Base-by-base conservation (phyloP, 2,888 invertebrate species). In the Dasysyrphus tricinctus region DNA sequence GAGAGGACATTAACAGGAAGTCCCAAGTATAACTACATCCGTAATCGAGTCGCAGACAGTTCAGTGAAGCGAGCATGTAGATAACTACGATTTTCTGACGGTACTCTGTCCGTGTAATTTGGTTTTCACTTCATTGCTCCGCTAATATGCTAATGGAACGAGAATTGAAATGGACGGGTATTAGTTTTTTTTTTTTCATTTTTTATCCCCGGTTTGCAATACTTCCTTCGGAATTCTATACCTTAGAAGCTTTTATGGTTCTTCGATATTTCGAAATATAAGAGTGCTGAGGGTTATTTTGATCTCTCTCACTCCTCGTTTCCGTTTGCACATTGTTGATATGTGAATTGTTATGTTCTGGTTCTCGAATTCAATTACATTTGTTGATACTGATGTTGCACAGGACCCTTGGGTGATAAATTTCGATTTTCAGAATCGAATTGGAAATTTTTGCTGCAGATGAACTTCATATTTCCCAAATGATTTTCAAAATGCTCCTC, bases 101-200 rank as follows among this genome's bases (percentile, higher is more conserved):
- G 72, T 77, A 73, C 37, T 24, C 24, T 57, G 72, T 77, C 73
- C 59, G 49, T 82, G 73, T 73, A 84, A 80, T 73, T 80, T 73
- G 76, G 76, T 84, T 80, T 84, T 11, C 80, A 76, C 59, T 76
- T 76, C 84, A 84, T 69, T 80, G 73, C 84, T 49, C 72, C 67
- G 49, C 42, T 79, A 70, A 83, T 79, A 83, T 85, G 76, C 72
- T 80, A 80, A 85, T 85, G 76, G 77, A 77, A 77, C 59, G 51
- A n/a, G 72, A 72, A 78, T 54, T 47, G 73, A 73, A 77, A 77
- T 82, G 76, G 76, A 56, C 65, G 32, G 19, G 29, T 5, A 32
- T 34, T 47, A 39, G 57, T 51, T 59, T 74, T 49, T 54, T 54
- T 32, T 24, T 49, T 24, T 24, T 9, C 1, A 3, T 16, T 39